Percentiles rank a stretch among this genome's conserved stretches.
Evolutionary conservation across 2,888 invertebrate genomes (phyloP).

Genomic region (Venusia cambrica): DNA sequence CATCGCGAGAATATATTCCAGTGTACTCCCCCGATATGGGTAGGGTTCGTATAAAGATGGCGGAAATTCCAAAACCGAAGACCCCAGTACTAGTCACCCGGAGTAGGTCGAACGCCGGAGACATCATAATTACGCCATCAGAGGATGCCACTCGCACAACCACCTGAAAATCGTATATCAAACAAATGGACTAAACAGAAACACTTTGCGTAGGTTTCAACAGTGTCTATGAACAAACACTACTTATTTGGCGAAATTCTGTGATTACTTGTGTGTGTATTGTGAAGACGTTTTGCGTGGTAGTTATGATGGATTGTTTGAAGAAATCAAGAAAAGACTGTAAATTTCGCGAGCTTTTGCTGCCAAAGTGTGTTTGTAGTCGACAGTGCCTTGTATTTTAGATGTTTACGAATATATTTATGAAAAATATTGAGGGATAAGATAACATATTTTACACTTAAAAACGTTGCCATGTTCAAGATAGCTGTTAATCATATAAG

Average conservation of each 20-base stretch:
- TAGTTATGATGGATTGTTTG: slow-evolving; percentile 48
- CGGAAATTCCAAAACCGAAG: slow-evolving; percentile 89
- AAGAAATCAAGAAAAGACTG: slow-evolving; percentile 36
- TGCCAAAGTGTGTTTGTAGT: slow-evolving; percentile 82
- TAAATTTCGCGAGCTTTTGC: slow-evolving; percentile 65
- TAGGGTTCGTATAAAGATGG: slow-evolving; percentile 88
- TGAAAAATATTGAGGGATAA: slow-evolving; percentile 72
- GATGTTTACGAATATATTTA: slow-evolving; percentile 69
- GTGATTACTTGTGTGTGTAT: slow-evolving; percentile 70
- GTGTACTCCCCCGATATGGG: slow-evolving; percentile 86
- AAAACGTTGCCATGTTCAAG: slow-evolving; percentile 77
- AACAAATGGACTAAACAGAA: slow-evolving; percentile 41
- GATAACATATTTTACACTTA: slow-evolving; percentile 76
- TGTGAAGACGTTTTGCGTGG: slow-evolving; percentile 47
- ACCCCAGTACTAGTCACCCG: slow-evolving; percentile 91
- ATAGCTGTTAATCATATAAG: slow-evolving; percentile 58
- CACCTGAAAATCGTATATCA: slow-evolving; percentile 61
- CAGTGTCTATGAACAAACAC: slow-evolving; percentile 72
- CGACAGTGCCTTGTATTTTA: slow-evolving; percentile 79
- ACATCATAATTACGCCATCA: slow-evolving; percentile 86
- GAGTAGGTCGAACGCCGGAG: slow-evolving; percentile 87
- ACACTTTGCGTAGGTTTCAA: slow-evolving; percentile 53
- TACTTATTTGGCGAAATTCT: slow-evolving; percentile 75
- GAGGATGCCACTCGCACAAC: slow-evolving; percentile 61
- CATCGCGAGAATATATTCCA: slow-evolving; percentile 72